Evolutionary conservation across 92 coral and sea anemone genomes (phyloP), one percentile per base, ranked within the genome.

Genomic region (Galaxea fascicularis): DNA sequence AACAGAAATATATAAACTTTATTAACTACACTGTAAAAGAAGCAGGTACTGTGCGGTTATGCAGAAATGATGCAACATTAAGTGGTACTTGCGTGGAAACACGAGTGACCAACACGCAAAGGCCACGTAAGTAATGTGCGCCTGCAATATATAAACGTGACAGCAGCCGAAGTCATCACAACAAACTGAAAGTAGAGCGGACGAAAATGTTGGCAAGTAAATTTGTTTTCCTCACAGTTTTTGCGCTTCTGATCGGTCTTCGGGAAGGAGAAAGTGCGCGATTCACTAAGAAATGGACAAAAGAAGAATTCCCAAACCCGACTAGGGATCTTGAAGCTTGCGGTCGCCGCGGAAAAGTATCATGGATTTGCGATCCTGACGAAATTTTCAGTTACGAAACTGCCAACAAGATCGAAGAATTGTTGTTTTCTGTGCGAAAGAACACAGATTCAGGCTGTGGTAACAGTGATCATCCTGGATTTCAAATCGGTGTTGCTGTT

Each of bases 331-430:
- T 84, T 10, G 65, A 74, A n/a, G 72, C 74, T 28, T 95, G 98
- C 82, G 96, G 98, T 28, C 88, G 98, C 13, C 76, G 84, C 1
- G 98, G 95, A n/a, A 90, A 88, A 12, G 69, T 59, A 26, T 95
- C 98, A 24, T 95, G 95, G 97, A 88, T 95, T 45, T 95, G 98
- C 60, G 98, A 95, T 59, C 97, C 97, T 27, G 90, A 93, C 31
- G 71, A 52, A 8, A 60, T 93, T 51, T 57, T 95, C 25, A 63
- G 78, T 53, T 83, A 93, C 87, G 90, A 93, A 52, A 85, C 91
- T 29, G 93, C 96, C 16, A 93, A 95, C 76, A 86, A 63, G 27
- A 67, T 95, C 51, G 96, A 95, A 82, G 94, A 87, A 76, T 56
- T 85, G 69, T 28, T 95, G 26, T 83, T 77, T 58, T 69, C 79